Base-by-base conservation (phyloP, 2,113 vertebrate species). In the Tachysurus fulvidraco region DNA sequence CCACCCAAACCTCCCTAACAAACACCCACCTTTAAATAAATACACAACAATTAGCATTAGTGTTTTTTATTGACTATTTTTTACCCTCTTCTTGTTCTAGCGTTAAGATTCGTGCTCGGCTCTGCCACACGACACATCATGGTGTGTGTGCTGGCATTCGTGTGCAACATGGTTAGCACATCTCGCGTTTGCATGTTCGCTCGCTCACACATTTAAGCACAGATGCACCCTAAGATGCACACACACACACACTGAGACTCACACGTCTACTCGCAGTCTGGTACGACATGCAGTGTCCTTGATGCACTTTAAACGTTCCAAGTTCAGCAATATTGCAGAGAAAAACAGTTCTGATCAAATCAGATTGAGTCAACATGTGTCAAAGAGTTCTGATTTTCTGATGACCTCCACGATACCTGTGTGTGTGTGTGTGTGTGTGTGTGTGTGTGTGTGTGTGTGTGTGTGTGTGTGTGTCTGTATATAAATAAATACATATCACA, bases 131-230 rank as follows among this genome's bases (percentile, higher is more conserved):
- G 59, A 73, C 81, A 81, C 85, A 71, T 52, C n/a, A 12, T 30
- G 69, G 81, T 86, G 73, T 76, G 62, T 71, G 13, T 62, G 16
- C 88, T 69, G 41, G 19, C 50, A 52, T 82, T 83, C 54, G 79
- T 44, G 67, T 85, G 81, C 65, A 79, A 78, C 83, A 73, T 83
- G 76, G 67, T 81, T 65, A 81, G 85, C 78, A 81, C 77, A 59
- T 86, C 30, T 64, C 82, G 74, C 2, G 54, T 82, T 85, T 19
- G 17, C 87, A 84, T 60, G 44, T 73, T 83, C 88, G 41, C 78
- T 69, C 50, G 41, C 59, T 81, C 84, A 86, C 76, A 64, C 62
- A 1, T 87, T 82, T 76, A 81, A 83, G 77, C 87, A 59, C 87
- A 84, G 67, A 79, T 44, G 62, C 86, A 87, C 57, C 0, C 69